These are phyloP conservation scores for Hyposmocoma kahamanoa DNA, from an alignment of 1,140 invertebrate genomes.

Conservation along the genomic window DNA sequence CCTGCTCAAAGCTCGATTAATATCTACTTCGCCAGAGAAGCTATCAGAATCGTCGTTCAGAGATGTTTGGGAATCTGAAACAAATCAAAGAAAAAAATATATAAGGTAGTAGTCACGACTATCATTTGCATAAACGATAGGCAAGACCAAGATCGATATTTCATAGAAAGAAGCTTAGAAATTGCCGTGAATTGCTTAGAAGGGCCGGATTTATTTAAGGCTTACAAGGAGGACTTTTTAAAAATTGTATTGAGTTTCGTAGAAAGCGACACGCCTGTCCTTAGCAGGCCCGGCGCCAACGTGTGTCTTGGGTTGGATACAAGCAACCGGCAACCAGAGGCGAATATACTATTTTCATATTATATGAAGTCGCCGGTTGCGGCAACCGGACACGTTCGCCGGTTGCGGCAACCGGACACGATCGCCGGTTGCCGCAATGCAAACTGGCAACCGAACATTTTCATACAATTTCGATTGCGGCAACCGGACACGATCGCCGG, in stretches of 20 bases:
- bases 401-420: no score
- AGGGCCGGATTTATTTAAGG: not conserved
- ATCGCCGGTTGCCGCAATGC: no score
- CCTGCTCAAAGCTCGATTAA: conserved; percentile 39
- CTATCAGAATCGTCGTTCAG: conserved; percentile 70
- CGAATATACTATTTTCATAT: no score
- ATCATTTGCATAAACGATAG: conserved; percentile 14
- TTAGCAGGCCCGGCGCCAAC: no score
- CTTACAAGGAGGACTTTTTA: not conserved
- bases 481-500: no score
- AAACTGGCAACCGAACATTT: no score
- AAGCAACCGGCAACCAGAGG: no score
- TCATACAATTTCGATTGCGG: no score
- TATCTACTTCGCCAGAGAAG: conserved; percentile 49
- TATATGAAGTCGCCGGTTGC: no score
- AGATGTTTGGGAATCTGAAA: conserved; percentile 66
- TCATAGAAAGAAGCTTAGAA: not conserved
- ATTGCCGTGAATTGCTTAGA: not conserved
- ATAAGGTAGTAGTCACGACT: conserved; percentile 10
- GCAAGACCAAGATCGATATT: conserved; percentile 8
- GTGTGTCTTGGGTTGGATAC: no score
- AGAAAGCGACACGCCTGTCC: no score
- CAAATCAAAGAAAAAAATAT: conserved; percentile 6
- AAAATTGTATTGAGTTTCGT: not conserved
- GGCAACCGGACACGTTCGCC: no score